phyloP scores from a whole-genome alignment of 2,113 vertebrate genomes.

The Mus pahari region DNA sequence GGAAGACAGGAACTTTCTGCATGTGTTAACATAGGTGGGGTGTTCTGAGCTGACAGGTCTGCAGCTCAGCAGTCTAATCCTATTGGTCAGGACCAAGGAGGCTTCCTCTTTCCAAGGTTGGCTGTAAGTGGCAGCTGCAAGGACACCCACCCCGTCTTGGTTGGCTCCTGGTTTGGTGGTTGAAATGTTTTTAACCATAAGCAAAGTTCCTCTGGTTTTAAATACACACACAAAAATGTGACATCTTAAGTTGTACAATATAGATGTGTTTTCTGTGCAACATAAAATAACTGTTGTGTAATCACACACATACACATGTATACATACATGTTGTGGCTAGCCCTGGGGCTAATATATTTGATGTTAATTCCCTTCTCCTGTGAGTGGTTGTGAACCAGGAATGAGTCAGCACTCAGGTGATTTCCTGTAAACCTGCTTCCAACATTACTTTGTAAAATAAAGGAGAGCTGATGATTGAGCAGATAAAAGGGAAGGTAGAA shows the following conservation, averaged over 20 bases:
- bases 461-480: too few relatives aligned
- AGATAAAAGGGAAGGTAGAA: too few relatives aligned
- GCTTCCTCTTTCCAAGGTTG: too few relatives aligned
- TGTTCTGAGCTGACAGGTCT: rapidly evolving
- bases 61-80: background rate
- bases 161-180: too few relatives aligned
- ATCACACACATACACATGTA: too few relatives aligned
- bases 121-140: background rate
- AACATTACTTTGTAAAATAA: too few relatives aligned
- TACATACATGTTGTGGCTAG: too few relatives aligned
- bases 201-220: background rate
- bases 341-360: too few relatives aligned
- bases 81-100: background rate
- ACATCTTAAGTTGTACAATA: background rate
- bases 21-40: background rate
- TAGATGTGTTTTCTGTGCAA: background rate
- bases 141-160: background rate
- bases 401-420: too few relatives aligned
- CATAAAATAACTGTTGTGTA: background rate
- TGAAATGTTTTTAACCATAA: background rate
- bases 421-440: too few relatives aligned
- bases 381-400: too few relatives aligned
- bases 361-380: too few relatives aligned
- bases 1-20: rapidly evolving
- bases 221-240: background rate